Evolutionary conservation across 2,888 invertebrate species (phyloP), one percentile per base, ranked within the genome.

Genomic region (Leptinotarsa haldemani): DNA sequence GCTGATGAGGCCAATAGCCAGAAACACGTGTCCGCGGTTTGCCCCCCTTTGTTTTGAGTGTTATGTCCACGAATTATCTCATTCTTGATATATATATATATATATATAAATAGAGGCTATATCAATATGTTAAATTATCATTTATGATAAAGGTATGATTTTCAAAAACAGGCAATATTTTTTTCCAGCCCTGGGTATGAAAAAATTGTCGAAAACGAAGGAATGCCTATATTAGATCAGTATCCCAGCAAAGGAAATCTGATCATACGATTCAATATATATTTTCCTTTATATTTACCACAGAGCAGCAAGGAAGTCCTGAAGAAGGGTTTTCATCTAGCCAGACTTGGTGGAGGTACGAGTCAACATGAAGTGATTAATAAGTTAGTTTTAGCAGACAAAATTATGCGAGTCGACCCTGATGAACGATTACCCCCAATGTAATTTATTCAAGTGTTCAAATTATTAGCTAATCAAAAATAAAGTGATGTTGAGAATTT

Each of bases 141-240:
- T 40, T 9, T 40, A 9, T 40, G 30, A 25, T 25, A 4, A 7
- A 30, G 30, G 30, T 48, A 48, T 48, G n/a, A 50, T 50, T 16
- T 50, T 50, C 16, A 50, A 50, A 40, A 40, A 9, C 1, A 40
- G 9, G 30, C 30, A 40, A 9, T 40, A 40, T 40, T 40, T 40
- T 61, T 61, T 84, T 87, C 77, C 77, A 88, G 90, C 30, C 93
- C 94, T 0, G 90, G 89, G 1, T 95, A 92, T 80, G 90, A 90
- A 77, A 95, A 94, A 86, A 83, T 92, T 0, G 89, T 95, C 0
- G 89, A 90, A 69, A 91, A 90, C 9, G 95, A 95, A 87, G 95
- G 95, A 1, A 88, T 95, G 81, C 95, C 95, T 0, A 85, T 92
- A 71, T 89, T 91, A 2, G 90, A 91, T 71, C 89, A 91, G 81